Evolutionary conservation across 2,888 invertebrate genomes (phyloP), one percentile per base, ranked within the genome.

Genomic region (Esperia sulphurella): DNA sequence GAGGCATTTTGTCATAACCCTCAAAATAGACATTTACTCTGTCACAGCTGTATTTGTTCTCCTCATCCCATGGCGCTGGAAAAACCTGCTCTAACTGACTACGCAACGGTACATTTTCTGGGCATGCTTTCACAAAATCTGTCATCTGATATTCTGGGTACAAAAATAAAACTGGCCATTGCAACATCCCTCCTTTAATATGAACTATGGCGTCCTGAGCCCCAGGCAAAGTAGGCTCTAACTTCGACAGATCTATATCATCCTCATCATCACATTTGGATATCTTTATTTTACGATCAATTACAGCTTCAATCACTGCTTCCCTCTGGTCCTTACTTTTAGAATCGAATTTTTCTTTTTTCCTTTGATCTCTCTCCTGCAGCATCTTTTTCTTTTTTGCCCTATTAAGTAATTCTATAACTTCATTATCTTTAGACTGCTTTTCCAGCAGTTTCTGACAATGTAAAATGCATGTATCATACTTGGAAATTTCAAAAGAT

Each of bases 141-240:
- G 96, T 95, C 64, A 95, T 93, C 50, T 93, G 90, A 68, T 94
- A 94, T 80, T 98, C 97, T 0, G 98, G 98, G 79, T 98, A 98
- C 9, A 96, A 84, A 58, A 98, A 92, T 13, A 96, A 87, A 0
- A 97, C 94, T 0, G 98, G 98, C 98, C 98, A 98, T 45, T 93
- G 83, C 9, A 98, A 79, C 10, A 84, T 63, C 0, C 92, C 79
- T 64, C 92, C 83, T 54, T 91, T 91, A 9, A 95, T 64, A 63
- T 91, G 90, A 0, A 96, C 95, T 45, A 92, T 90, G 50, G 90
- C 83, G 47, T 93, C 91, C 40, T 91, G 91, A 5, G 94, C 88
- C 33, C 94, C 92, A 0, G 94, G 92, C 58, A 94, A 86, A 63
- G 90, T 90, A 0, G 95, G 94, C 47, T 93, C 92, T 13, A 93